Evolutionary conservation across 2,797 vertebrate species (phyloP).

Genomic region (Myotis findleyi): DNA sequence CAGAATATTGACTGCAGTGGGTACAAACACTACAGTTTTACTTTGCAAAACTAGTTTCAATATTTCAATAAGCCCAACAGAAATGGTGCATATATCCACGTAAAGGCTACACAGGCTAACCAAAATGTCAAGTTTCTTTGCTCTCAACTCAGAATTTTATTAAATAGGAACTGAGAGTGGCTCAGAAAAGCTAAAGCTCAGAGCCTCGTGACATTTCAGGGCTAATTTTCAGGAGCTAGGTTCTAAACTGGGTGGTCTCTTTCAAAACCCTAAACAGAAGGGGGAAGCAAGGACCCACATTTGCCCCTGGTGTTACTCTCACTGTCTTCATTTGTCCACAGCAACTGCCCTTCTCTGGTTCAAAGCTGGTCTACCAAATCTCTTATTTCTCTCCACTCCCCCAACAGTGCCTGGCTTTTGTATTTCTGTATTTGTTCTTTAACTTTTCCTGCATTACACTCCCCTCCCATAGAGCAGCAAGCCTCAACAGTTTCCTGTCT

Average conservation of each 20-base stretch:
- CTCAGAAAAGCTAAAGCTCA: neutral
- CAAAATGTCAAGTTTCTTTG: slow-evolving; percentile 46
- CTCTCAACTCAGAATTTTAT: slow-evolving; percentile 3
- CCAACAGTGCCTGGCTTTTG: neutral
- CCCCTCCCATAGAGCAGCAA: neutral
- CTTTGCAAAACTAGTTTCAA: slow-evolving; percentile 26
- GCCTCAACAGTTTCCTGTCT: neutral
- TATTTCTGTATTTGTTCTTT: neutral
- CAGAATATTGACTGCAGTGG: neutral
- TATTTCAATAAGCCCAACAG: slow-evolving; percentile 62
- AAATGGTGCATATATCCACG: neutral
- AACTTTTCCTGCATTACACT: neutral
- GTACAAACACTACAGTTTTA: neutral
- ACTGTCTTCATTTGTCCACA: neutral
- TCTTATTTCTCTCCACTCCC: neutral
- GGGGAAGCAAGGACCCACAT: no score
- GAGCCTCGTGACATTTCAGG: neutral
- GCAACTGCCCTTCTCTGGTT: neutral
- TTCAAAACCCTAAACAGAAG: neutral
- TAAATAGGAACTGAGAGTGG: neutral
- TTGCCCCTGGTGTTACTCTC: neutral
- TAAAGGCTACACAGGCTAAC: neutral
- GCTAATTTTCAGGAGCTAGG: neutral
- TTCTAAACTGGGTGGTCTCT: neutral
- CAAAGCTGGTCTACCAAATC: neutral